These are phyloP conservation scores for Falcaria lacertinaria DNA, from an alignment of 2,888 invertebrate species.

Conservation along the genomic window DNA sequence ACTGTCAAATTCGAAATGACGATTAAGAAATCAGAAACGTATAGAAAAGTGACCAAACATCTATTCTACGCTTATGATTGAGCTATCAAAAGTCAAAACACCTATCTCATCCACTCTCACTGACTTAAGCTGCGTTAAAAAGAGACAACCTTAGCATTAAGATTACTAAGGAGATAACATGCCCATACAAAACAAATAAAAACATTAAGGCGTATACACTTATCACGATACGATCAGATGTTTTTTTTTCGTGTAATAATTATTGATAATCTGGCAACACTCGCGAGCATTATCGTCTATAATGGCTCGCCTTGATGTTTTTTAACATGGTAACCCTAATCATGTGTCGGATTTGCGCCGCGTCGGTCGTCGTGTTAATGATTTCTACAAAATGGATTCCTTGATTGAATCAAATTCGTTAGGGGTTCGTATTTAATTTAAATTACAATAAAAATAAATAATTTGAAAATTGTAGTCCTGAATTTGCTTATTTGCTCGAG, in stretches of 20 bases:
- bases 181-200: constrained; percentile 71
- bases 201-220: constrained; percentile 74
- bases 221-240: constrained; percentile 62
- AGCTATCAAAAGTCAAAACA: constrained; percentile 65
- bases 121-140: constrained; percentile 15
- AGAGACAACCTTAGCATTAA: constrained; percentile 57
- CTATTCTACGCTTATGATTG: constrained; percentile 46
- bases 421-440: too few relatives aligned
- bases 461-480: too few relatives aligned
- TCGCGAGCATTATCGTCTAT: constrained; percentile 56
- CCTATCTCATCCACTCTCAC: constrained; percentile 37
- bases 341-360: constrained; percentile 74
- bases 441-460: too few relatives aligned
- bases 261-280: constrained; percentile 78
- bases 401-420: constrained; percentile 57
- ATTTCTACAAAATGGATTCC: constrained; percentile 54
- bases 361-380: constrained; percentile 56
- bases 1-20: constrained; percentile 51
- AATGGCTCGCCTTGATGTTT: constrained; percentile 67
- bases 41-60: constrained; percentile 51
- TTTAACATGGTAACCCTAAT: constrained; percentile 73
- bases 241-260: constrained; percentile 69
- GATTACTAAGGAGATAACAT: constrained; percentile 52
- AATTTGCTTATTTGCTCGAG: too few relatives aligned
- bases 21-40: constrained; percentile 55